Percentiles rank a stretch among this genome's conserved stretches.
Conservation (phyloP, 2,797 vertebrate species). For the Scyliorhinus canicula region DNA sequence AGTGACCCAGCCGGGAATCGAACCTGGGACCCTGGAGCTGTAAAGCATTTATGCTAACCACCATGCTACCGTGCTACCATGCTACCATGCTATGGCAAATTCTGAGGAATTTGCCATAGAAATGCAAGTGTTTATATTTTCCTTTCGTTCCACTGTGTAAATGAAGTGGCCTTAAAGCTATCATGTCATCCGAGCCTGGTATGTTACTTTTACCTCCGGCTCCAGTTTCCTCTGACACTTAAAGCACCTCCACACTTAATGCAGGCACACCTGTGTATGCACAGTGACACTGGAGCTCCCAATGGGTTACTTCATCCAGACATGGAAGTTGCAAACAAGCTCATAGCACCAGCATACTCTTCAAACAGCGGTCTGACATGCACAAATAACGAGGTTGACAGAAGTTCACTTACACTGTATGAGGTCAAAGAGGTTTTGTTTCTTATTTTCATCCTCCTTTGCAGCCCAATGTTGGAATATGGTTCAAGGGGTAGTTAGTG, state of each 20-base stretch:
- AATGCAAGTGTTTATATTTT: not conserved
- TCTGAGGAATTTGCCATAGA: not conserved
- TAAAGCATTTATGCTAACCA: no score
- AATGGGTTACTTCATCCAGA: not conserved
- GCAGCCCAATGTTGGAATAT: not conserved
- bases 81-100: no score
- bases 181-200: not conserved
- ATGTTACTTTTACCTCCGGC: not conserved
- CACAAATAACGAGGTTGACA: not conserved
- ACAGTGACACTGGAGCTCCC: not conserved
- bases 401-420: not conserved
- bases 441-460: not conserved
- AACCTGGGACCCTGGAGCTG: no score
- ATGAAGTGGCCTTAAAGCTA: not conserved
- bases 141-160: not conserved
- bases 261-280: not conserved
- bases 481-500: not conserved
- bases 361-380: not conserved
- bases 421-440: not conserved
- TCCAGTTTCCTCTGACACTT: not conserved
- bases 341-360: not conserved
- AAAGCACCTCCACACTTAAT: not conserved
- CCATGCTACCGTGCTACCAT: no score
- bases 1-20: no score
- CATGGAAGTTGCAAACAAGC: not conserved